These are phyloP conservation scores for Subacronicta megacephala DNA, from an alignment of 2,888 invertebrate genomes.

Conservation along the genomic window DNA sequence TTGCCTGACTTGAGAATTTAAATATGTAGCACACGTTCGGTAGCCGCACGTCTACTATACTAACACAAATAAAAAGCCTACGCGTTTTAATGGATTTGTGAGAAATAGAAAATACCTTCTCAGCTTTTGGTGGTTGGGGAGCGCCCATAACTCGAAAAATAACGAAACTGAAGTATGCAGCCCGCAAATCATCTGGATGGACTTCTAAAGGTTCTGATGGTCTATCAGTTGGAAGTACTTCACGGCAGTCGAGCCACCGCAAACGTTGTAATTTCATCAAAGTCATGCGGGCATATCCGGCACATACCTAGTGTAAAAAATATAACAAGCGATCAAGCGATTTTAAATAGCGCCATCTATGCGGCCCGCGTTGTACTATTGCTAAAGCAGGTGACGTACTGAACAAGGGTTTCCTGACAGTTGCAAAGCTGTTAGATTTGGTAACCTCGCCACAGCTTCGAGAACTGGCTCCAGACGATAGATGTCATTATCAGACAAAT, in stretches of 20 bases:
- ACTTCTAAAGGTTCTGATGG: slow-evolving; percentile 64
- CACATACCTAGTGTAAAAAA: slow-evolving; percentile 73
- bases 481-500: slow-evolving; percentile 90
- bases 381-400: slow-evolving; percentile 65
- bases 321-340: not conserved
- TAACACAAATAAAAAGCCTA: no score
- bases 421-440: slow-evolving; percentile 78
- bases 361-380: slow-evolving; percentile 12
- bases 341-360: slow-evolving; percentile 66
- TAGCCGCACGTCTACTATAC: no score
- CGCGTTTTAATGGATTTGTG: no score
- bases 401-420: slow-evolving; percentile 90
- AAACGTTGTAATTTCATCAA: slow-evolving; percentile 78
- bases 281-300: slow-evolving; percentile 82
- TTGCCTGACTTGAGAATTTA: not conserved
- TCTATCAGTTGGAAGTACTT: slow-evolving; percentile 76
- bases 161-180: slow-evolving; percentile 82
- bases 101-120: slow-evolving; percentile 73
- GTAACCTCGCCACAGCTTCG: slow-evolving; percentile 70
- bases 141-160: slow-evolving; percentile 86
- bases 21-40: not conserved
- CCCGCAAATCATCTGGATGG: slow-evolving; percentile 76
- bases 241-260: slow-evolving; percentile 85
- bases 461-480: slow-evolving; percentile 81
- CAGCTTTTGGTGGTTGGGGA: slow-evolving; percentile 86